phyloP scores from a whole-genome alignment of 2,888 invertebrate genomes.

The Hololepta plana region DNA sequence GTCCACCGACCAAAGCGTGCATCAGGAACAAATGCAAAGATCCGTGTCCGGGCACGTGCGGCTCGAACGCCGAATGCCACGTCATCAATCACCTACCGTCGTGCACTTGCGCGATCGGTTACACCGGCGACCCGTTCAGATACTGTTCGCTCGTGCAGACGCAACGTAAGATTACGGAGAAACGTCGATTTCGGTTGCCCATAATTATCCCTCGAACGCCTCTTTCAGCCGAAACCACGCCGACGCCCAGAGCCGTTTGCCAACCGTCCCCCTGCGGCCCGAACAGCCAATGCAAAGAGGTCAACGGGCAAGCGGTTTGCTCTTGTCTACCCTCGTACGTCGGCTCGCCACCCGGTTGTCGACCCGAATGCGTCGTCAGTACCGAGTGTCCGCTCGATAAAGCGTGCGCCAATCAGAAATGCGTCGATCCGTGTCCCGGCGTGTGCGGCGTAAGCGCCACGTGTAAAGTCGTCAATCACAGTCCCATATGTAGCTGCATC shows the following conservation, averaged over 20 bases:
- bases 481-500: conserved; percentile 55
- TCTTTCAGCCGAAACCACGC: no score
- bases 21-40: conserved; percentile 33
- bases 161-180: conserved; percentile 18
- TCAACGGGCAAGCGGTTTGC: conserved; percentile 52
- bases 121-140: conserved; percentile 44
- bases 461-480: conserved; percentile 58
- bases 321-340: conserved; percentile 49
- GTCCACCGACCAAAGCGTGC: conserved; percentile 30
- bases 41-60: conserved; percentile 34
- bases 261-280: conserved; percentile 58
- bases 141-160: conserved; percentile 24
- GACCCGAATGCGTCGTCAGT: conserved; percentile 47
- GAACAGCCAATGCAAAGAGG: conserved; percentile 49
- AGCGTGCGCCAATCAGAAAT: conserved; percentile 47
- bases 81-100: conserved; percentile 39
- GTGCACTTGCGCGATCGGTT: conserved; percentile 43
- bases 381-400: conserved; percentile 40
- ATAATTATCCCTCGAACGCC: no score
- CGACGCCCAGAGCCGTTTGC: conserved; percentile 37
- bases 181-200: no score
- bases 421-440: conserved; percentile 52
- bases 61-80: conserved; percentile 31
- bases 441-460: conserved; percentile 57
- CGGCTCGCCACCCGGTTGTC: conserved; percentile 50